Conservation (phyloP, 53 echinoderm and acorn worm species). For the Pentamera pediparva region DNA sequence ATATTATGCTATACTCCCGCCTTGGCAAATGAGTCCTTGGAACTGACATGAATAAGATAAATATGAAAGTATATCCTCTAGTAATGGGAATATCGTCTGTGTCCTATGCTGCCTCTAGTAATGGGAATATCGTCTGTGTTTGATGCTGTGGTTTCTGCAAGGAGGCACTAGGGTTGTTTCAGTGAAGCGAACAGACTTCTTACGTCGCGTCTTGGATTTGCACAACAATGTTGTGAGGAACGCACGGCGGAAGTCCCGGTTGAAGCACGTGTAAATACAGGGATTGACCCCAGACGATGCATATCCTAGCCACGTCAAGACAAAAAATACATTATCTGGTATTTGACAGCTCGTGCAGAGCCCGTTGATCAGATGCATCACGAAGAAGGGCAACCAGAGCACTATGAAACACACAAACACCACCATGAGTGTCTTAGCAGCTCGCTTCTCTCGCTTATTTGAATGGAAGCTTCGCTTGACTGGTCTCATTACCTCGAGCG, state of each 20-base stretch:
- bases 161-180: slow-evolving; percentile 34
- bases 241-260: slow-evolving; percentile 85
- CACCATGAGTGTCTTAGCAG: slow-evolving; percentile 91
- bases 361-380: slow-evolving; percentile 83
- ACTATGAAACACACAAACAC: slow-evolving; percentile 95
- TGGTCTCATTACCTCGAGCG: slow-evolving; percentile 62
- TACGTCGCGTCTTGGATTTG: slow-evolving; percentile 26
- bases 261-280: slow-evolving; percentile 96
- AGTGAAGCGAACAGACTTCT: slow-evolving; percentile 38
- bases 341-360: slow-evolving; percentile 68
- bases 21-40: no score
- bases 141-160: slow-evolving; percentile 41
- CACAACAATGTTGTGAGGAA: slow-evolving; percentile 79
- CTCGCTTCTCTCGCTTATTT: slow-evolving; percentile 80
- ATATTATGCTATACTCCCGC: no score
- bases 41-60: no score
- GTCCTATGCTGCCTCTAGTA: no score
- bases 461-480: slow-evolving; percentile 50
- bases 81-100: no score
- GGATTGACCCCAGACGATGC: slow-evolving; percentile 93
- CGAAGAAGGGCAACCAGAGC: slow-evolving; percentile 96
- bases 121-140: slow-evolving; percentile 22
- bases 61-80: no score
- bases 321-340: slow-evolving; percentile 78
- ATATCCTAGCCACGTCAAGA: slow-evolving; percentile 95